A percentile compares a stretch with the other conserved stretches of the same genome.
Conservation (phyloP, 2,113 vertebrate genomes). For the Epinephelus cyanopodus region DNA sequence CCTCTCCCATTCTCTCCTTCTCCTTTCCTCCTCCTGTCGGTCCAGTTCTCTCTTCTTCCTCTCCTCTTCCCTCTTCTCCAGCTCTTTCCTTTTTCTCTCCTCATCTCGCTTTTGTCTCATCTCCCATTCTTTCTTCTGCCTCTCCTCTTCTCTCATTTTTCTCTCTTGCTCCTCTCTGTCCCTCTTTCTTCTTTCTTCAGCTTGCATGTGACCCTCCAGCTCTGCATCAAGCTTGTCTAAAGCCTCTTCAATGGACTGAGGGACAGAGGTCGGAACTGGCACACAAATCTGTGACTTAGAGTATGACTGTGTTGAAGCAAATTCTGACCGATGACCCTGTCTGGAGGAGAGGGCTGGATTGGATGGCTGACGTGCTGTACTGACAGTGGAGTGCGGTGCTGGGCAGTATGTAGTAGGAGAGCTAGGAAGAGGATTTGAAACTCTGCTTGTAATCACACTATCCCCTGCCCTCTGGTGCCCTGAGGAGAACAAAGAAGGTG, state of each 20-base stretch:
- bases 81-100: conserved; percentile 60
- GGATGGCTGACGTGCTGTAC: conserved; percentile 13
- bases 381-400: conserved; percentile 18
- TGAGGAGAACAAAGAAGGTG: conserved; percentile 73
- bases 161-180: conserved; percentile 65
- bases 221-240: conserved; percentile 86
- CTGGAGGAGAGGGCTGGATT: conserved; percentile 34
- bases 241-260: conserved; percentile 83
- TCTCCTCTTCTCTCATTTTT: conserved; percentile 56
- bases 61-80: conserved; percentile 56
- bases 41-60: conserved; percentile 50
- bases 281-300: conserved; percentile 48
- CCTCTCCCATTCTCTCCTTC: conserved; percentile 55
- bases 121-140: conserved; percentile 56
- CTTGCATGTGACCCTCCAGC: conserved; percentile 83
- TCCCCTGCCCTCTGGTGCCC: conserved; percentile 75
- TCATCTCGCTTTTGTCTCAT: conserved; percentile 58
- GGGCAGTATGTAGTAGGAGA: conserved; percentile 37
- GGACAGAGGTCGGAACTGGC: conserved; percentile 41
- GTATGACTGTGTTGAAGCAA: conserved; percentile 32
- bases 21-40: conserved; percentile 53
- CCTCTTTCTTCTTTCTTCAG: conserved; percentile 74
- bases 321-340: conserved; percentile 21
- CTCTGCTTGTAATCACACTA: conserved; percentile 80
- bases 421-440: conserved; percentile 49